Evolutionary conservation across 2,113 vertebrate species (phyloP).

Genomic region (Bos javanicus): DNA sequence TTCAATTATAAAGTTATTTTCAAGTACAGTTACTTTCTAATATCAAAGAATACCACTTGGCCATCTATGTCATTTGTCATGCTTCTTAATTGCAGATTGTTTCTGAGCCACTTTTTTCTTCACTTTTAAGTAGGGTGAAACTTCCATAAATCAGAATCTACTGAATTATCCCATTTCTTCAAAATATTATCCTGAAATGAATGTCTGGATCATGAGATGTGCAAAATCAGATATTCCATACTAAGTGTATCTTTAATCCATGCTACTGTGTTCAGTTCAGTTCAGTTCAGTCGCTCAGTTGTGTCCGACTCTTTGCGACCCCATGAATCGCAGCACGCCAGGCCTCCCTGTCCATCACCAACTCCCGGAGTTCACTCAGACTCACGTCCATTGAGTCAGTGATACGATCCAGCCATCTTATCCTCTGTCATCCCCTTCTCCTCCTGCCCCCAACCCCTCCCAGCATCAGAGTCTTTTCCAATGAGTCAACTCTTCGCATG

Average conservation of each 20-base stretch:
- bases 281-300: no score
- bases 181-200: constrained; percentile 61
- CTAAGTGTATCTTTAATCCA: constrained; percentile 13
- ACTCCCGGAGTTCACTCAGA: no score
- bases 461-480: no score
- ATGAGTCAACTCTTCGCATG: no score
- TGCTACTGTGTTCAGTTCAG: not conserved
- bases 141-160: constrained; percentile 57
- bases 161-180: constrained; percentile 51
- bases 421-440: no score
- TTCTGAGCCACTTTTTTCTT: constrained; percentile 56
- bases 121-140: constrained; percentile 61
- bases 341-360: no score
- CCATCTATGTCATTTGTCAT: constrained; percentile 70
- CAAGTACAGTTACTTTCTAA: constrained; percentile 83
- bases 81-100: constrained; percentile 68
- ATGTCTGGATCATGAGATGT: constrained; percentile 41
- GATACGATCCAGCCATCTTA: no score
- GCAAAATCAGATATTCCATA: constrained; percentile 45
- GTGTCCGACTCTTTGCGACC: no score
- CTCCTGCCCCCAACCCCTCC: no score
- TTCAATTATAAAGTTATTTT: constrained; percentile 87
- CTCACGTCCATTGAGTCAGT: no score
- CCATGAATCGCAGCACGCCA: no score
- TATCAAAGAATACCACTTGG: constrained; percentile 75